Evolutionary conservation across 2,113 vertebrate genomes (phyloP), one percentile per base, ranked within the genome.

Genomic region (Semnopithecus entellus): DNA sequence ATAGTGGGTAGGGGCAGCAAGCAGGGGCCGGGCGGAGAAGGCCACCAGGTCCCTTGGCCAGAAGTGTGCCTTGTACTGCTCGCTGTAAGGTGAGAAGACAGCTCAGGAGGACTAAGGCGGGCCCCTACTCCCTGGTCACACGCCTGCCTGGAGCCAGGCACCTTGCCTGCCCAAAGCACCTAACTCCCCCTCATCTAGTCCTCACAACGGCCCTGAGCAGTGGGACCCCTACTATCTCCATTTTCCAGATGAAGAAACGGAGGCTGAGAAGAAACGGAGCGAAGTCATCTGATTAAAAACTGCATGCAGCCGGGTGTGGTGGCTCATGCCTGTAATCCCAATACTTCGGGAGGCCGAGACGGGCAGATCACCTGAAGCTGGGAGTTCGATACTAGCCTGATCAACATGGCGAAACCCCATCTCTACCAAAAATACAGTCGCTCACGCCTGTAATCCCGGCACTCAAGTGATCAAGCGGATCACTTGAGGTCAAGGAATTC

Each of bases 1-100:
- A 0, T 99, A 99, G 97, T 99, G 99, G 18, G 99, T 99, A 0
- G 99, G 99, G 87, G 99, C 99, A 4, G 99, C 99, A 85, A 99
- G 98, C 72, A 99, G 99, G 10, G 99, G 99, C 92, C 88, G 98
- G 45, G 99, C 98, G 0, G 99, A 99, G 97, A 99, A 99, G 80
- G 99, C 99, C 94, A 98, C 98, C 93, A 99, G 95, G 97, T 99
- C 99, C 84, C 99, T 98, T 1, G 99, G 99, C 73, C 98, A 91
- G 61, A 99, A 99, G 90, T 99, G 99, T 35, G 94, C 98, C 98
- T 99, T 99, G 98, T 99, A 99, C 87, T 99, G 98, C 97, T 99
- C 98, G 0, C 99, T 99, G 98, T 2, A 87, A 95, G 78, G 23
- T 25, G 0, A 73, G 75, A 38, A 27, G 30, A 17, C 1, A 11